Conservation (phyloP, 2,888 invertebrate species). For the Protophormia terraenovae region DNA sequence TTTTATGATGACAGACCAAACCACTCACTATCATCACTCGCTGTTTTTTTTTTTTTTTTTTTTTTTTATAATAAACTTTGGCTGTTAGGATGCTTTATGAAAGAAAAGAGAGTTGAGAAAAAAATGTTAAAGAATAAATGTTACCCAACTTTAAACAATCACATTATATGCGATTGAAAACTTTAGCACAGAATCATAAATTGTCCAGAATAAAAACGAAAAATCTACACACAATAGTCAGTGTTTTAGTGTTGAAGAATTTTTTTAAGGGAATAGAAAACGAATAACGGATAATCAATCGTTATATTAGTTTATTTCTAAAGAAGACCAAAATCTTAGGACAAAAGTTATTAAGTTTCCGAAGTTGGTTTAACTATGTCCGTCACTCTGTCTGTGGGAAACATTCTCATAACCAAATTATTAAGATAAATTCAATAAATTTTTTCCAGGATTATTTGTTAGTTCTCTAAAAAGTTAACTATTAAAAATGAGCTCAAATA, state of each 20-base stretch:
- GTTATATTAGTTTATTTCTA: not conserved
- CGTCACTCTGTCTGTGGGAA: too few relatives aligned
- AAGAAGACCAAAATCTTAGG: too few relatives aligned
- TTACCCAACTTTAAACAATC: conserved; percentile 17
- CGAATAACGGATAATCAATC: not conserved
- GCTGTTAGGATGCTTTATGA: conserved; percentile 44
- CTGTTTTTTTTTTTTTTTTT: too few relatives aligned
- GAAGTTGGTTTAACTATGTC: too few relatives aligned
- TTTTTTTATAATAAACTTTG: too few relatives aligned
- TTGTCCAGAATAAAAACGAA: conserved; percentile 64
- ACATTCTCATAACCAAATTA: too few relatives aligned
- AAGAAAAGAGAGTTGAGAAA: conserved; percentile 22
- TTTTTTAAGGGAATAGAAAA: not conserved
- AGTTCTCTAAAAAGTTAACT: too few relatives aligned
- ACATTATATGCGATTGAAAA: conserved; percentile 55
- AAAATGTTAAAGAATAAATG: conserved; percentile 9
- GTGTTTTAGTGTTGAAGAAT: conserved; percentile 12
- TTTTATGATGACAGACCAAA: conserved; percentile 78
- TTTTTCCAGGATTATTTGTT: too few relatives aligned
- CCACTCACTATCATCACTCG: conserved; percentile 39
- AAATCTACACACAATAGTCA: conserved; percentile 79
- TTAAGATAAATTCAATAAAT: too few relatives aligned
- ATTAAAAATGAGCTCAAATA: too few relatives aligned
- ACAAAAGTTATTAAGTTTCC: too few relatives aligned
- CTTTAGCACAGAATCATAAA: conserved; percentile 67